Conservation (phyloP, 2,113 vertebrate species). For the Puntigrus tetrazona region DNA sequence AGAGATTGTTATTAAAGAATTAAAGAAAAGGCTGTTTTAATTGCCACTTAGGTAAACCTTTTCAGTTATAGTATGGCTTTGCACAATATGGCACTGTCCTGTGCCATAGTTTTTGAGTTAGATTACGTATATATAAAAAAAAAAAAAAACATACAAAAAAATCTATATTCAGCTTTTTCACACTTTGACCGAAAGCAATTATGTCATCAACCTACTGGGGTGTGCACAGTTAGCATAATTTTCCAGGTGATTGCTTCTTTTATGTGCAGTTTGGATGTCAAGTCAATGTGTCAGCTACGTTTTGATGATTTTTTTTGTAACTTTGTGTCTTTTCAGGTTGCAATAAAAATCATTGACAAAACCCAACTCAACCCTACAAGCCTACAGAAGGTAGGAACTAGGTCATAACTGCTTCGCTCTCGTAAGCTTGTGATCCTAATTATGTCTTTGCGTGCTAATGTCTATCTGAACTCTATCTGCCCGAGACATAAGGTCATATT, state of each 20-base stretch:
- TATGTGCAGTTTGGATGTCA: slow-evolving; percentile 31
- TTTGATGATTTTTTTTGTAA: slow-evolving; percentile 12
- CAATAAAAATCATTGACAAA: slow-evolving; percentile 83
- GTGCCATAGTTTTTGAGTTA: neutral
- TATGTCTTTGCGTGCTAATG: neutral
- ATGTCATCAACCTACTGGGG: neutral
- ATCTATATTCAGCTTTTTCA: slow-evolving; percentile 1
- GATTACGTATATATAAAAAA: neutral
- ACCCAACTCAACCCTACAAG: slow-evolving; percentile 74
- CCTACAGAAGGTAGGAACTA: slow-evolving; percentile 69
- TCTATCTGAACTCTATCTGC: slow-evolving; percentile 14
- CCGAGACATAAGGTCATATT: neutral
- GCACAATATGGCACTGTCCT: no score
- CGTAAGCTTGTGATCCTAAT: slow-evolving; percentile 14
- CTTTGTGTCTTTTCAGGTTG: slow-evolving; percentile 68
- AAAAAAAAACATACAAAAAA: neutral
- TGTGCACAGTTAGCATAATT: slow-evolving; percentile 16
- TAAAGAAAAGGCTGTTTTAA: neutral
- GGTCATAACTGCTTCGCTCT: neutral
- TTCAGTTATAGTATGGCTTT: neutral
- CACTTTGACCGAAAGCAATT: slow-evolving; percentile 27
- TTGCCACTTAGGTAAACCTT: neutral
- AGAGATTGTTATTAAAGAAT: no score
- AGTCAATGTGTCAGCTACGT: neutral
- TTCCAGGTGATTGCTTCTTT: slow-evolving; percentile 24